Percentiles rank a stretch among this genome's conserved stretches.
Conservation (phyloP, 1,140 invertebrate genomes). For the Eulimnadia texana region DNA sequence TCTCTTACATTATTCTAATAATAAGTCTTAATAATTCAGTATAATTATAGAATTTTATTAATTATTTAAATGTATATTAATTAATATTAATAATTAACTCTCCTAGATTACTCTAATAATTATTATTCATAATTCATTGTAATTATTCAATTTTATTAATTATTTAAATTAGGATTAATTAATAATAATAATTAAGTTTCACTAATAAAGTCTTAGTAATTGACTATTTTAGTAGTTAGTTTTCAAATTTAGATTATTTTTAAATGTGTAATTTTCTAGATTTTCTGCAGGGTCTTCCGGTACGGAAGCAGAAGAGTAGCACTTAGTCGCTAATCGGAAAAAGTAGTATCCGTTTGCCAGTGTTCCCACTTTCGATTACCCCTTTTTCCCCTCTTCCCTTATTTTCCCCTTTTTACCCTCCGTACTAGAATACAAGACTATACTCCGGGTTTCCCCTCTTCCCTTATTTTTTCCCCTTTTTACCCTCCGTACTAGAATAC, state of each 20-base stretch:
- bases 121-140: background rate
- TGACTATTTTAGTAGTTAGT: background rate
- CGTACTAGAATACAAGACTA: too few species aligned
- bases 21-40: background rate
- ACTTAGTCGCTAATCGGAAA: background rate
- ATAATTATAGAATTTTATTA: background rate
- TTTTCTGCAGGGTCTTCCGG: background rate
- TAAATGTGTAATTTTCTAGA: background rate
- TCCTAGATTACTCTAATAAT: too few species aligned
- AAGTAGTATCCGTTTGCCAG: background rate
- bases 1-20: too few species aligned
- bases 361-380: background rate
- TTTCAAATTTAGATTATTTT: background rate
- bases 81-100: too few species aligned
- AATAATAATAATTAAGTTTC: too few species aligned
- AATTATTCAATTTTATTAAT: background rate
- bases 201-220: background rate
- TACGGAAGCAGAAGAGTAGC: background rate
- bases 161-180: background rate
- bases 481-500: too few species aligned
- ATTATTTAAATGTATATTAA: background rate
- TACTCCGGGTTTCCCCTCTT: too few species aligned
- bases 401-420: too few species aligned
- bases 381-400: too few species aligned
- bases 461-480: too few species aligned